Evolutionary conservation across 1,140 invertebrate species (phyloP), one percentile per base, ranked within the genome.

Genomic region (Apis florea): DNA sequence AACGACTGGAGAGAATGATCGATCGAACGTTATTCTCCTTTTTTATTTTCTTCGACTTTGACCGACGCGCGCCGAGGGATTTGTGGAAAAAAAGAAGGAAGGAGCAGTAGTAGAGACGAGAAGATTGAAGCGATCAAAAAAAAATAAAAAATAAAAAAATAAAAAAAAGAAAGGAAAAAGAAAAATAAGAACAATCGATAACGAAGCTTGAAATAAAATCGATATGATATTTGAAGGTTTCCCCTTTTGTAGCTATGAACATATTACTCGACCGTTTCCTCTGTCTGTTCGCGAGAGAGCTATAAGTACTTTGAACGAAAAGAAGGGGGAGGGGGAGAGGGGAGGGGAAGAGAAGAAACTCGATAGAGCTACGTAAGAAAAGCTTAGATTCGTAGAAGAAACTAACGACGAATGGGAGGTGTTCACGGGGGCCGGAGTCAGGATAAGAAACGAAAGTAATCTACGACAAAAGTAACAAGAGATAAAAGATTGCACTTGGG

Each of bases 391-490:
- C 40, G 71, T 26, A 64, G n/a, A 73, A 67, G 79, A 67, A 80
- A 59, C 63, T 81, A 75, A 81, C 72, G 71, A 75, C 72, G 72
- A 75, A 81, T 75, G 79, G 79, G 71, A 64, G 79, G 69, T 26
- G 61, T 54, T 58, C 3, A 8, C 17, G 26, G 69, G 31, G 69
- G 31, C 59, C 47, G 21, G n/a, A 31, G 51, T 21, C 13, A 21
- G 26, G 68, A 19, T 47, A 78, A 66, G 26, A 67, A 78, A 78
- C 49, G 17, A 49, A 40, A 54, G 69, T 63, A 64, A 72, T 72
- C 77, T 64, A 64, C 79, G 63, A 67, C 15, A n/a, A 58, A 64
- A 81, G 53, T 74, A 68, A 80, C 79, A 66, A 74, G 79, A 74
- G 31, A 74, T 40, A 51, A 75, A 75, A 58, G 79, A 66, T 73